Evolutionary conservation across 2,888 invertebrate genomes (phyloP).

Genomic region (Silvanus unidentatus): DNA sequence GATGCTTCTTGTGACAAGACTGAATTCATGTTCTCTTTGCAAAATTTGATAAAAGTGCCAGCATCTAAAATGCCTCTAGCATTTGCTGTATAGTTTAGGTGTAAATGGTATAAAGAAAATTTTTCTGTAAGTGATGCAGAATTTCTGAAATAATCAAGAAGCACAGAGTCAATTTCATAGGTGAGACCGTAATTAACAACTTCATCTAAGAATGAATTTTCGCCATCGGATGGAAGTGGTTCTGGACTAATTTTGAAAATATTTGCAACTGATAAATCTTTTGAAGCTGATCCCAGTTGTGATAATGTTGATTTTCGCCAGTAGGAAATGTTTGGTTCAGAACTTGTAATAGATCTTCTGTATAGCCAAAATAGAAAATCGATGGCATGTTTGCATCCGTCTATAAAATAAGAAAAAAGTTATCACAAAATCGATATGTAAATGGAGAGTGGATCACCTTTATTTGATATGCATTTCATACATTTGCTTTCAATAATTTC

Average conservation of each 20-base stretch:
- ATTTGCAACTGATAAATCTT: slow-evolving; percentile 6
- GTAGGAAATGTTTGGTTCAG: slow-evolving; percentile 15
- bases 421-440: too few relatives aligned
- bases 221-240: too few relatives aligned
- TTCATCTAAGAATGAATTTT: too few relatives aligned
- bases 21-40: slow-evolving; percentile 6
- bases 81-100: slow-evolving; percentile 4
- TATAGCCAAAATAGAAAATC: slow-evolving; percentile 24
- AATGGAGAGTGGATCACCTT: too few relatives aligned
- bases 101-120: neutral
- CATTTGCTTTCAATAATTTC: too few relatives aligned
- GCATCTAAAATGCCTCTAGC: slow-evolving; percentile 5
- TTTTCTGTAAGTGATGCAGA: neutral
- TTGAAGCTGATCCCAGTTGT: slow-evolving; percentile 5
- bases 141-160: neutral
- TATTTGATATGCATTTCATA: too few relatives aligned
- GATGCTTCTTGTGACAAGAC: slow-evolving; percentile 8
- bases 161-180: neutral
- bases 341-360: slow-evolving; percentile 20
- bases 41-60: slow-evolving; percentile 9
- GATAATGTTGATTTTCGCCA: slow-evolving; percentile 11
- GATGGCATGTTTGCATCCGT: slow-evolving; percentile 23
- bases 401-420: too few relatives aligned
- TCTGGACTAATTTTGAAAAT: too few relatives aligned
- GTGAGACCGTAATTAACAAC: neutral